Evolutionary conservation across 2,797 vertebrate genomes (phyloP).

Genomic region (Alosa sapidissima): DNA sequence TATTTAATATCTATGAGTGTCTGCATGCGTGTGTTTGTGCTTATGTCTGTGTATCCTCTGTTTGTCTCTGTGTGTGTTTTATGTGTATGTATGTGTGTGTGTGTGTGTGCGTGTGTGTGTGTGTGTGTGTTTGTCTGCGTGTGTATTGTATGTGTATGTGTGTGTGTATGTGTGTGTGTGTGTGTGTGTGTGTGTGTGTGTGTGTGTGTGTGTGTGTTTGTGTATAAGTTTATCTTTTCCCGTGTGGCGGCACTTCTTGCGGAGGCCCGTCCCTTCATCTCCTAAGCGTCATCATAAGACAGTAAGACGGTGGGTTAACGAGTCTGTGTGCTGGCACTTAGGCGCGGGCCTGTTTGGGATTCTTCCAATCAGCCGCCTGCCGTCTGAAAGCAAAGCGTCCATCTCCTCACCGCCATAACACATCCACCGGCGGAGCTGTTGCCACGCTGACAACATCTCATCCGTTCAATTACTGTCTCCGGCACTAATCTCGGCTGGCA

Average conservation of each 20-base stretch:
- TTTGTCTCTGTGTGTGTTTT: too few relatives aligned
- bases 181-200: background rate
- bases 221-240: background rate
- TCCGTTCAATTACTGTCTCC: background rate
- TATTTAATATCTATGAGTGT: too few relatives aligned
- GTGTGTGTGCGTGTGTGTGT: background rate
- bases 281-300: conserved; percentile 36
- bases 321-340: conserved; percentile 31
- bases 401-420: background rate
- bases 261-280: conserved; percentile 27
- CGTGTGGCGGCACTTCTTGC: background rate
- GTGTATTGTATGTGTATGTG: conserved; percentile 20
- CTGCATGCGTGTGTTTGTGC: too few relatives aligned
- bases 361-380: background rate
- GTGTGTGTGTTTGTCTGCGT: background rate
- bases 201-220: background rate
- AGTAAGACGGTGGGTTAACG: conserved; percentile 49
- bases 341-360: conserved; percentile 39
- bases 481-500: background rate
- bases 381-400: background rate
- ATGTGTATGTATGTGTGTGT: background rate
- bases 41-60: too few relatives aligned
- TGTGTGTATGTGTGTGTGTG: conserved; percentile 19
- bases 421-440: background rate
- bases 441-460: background rate